Conservation (phyloP, 2,888 invertebrate species). For the Chouioia cunea region DNA sequence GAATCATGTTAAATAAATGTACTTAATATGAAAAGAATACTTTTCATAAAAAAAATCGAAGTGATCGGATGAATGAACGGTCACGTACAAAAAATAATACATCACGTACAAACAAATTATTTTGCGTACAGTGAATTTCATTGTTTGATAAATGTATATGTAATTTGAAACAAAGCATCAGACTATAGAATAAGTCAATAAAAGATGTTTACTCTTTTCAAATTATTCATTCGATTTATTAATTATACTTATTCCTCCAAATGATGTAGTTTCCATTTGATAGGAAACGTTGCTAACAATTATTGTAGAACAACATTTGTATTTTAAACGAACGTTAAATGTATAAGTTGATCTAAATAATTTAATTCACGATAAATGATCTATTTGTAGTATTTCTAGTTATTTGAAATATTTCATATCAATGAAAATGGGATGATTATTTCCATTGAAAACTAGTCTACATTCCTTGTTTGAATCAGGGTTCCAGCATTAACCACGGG, state of each 20-base stretch:
- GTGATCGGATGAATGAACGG: background rate
- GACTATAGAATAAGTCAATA: conserved; percentile 41
- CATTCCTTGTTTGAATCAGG: no score
- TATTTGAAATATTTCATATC: background rate
- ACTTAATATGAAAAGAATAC: conserved; percentile 29
- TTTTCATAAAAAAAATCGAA: background rate
- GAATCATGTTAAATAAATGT: conserved; percentile 42
- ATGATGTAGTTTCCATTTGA: background rate
- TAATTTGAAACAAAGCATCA: conserved; percentile 33
- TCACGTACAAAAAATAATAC: conserved; percentile 34
- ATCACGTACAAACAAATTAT: conserved; percentile 39
- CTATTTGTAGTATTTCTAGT: background rate
- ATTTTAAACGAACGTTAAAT: background rate
- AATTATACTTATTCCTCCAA: background rate
- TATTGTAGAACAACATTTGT: background rate
- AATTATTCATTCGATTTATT: conserved; percentile 23
- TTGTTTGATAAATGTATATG: conserved; percentile 40
- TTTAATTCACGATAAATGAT: background rate
- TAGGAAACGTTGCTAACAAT: background rate
- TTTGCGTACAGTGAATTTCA: conserved; percentile 41
- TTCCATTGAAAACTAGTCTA: background rate
- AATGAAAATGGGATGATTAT: background rate
- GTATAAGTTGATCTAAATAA: background rate
- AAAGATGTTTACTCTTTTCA: conserved; percentile 40
- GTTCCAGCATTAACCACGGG: no score